These are phyloP conservation scores for Sebastes variabilis DNA, from an alignment of 2,797 vertebrate genomes.

Conservation along the genomic window DNA sequence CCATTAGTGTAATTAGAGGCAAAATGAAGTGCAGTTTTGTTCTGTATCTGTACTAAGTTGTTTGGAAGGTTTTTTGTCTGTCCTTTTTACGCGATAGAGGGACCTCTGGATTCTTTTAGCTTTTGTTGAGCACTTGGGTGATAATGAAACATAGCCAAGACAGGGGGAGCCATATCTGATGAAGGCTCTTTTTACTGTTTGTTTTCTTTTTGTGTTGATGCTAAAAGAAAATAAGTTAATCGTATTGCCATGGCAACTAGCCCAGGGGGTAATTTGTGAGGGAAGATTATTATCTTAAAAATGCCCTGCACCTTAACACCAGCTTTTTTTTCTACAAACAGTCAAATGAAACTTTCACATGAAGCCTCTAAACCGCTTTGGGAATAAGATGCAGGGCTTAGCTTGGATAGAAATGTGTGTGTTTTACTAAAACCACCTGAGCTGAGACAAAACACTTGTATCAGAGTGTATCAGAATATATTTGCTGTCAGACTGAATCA, in stretches of 20 bases:
- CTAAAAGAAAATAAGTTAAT: constrained; percentile 58
- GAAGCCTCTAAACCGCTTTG: background rate
- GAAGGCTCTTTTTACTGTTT: constrained; percentile 43
- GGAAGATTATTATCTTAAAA: constrained; percentile 50
- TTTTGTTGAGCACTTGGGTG: constrained; percentile 56
- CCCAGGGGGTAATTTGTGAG: constrained; percentile 32
- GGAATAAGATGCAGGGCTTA: background rate
- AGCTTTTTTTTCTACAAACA: background rate
- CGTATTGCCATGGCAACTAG: constrained; percentile 54
- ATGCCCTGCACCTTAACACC: constrained; percentile 22
- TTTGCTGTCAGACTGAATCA: background rate
- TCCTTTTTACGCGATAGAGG: constrained; percentile 40
- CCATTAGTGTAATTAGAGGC: constrained; percentile 86
- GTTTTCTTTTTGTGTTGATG: constrained; percentile 52
- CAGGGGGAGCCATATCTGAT: constrained; percentile 44
- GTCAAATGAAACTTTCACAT: constrained; percentile 16
- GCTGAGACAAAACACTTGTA: constrained; percentile 25
- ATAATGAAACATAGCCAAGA: constrained; percentile 59
- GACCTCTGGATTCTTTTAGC: constrained; percentile 57
- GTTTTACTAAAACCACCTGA: constrained; percentile 23
- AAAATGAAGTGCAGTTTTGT: constrained; percentile 80
- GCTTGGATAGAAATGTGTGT: constrained; percentile 19
- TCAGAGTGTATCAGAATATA: constrained; percentile 9
- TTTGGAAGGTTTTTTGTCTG: constrained; percentile 60
- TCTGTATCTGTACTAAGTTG: constrained; percentile 70